phyloP scores from a whole-genome alignment of 2,888 invertebrate genomes.

The Hirtodrosophila duncani region DNA sequence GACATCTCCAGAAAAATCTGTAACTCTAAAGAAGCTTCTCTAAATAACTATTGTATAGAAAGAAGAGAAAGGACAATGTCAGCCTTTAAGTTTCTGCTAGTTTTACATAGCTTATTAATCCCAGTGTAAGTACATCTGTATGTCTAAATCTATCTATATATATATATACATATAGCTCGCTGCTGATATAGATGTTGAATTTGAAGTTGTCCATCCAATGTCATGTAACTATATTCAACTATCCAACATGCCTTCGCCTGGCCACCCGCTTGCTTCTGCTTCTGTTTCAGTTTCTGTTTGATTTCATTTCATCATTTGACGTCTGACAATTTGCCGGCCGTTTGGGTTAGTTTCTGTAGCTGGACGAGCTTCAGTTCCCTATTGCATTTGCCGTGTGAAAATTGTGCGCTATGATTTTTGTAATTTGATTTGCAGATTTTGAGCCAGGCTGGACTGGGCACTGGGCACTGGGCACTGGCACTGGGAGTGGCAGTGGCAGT shows the following conservation, averaged over 20 bases:
- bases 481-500: not conserved
- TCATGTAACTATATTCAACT: slow-evolving; percentile 13
- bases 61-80: no score
- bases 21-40: no score
- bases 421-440: slow-evolving; percentile 74
- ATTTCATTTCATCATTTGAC: slow-evolving; percentile 70
- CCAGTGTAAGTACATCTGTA: no score
- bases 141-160: no score
- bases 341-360: slow-evolving; percentile 26
- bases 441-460: not conserved
- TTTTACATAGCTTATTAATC: no score
- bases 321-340: slow-evolving; percentile 72
- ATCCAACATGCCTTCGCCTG: slow-evolving; percentile 15
- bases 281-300: slow-evolving; percentile 47
- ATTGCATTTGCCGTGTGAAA: slow-evolving; percentile 65
- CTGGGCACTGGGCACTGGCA: not conserved
- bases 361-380: slow-evolving; percentile 26
- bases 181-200: no score
- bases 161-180: no score
- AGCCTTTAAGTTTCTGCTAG: no score
- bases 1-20: no score
- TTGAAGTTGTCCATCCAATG: no score
- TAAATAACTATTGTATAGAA: no score
- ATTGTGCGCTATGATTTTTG: slow-evolving; percentile 70
- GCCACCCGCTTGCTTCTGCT: slow-evolving; percentile 13